Base-by-base conservation (phyloP, 2,888 invertebrate species). In the Cantharis rufa region DNA sequence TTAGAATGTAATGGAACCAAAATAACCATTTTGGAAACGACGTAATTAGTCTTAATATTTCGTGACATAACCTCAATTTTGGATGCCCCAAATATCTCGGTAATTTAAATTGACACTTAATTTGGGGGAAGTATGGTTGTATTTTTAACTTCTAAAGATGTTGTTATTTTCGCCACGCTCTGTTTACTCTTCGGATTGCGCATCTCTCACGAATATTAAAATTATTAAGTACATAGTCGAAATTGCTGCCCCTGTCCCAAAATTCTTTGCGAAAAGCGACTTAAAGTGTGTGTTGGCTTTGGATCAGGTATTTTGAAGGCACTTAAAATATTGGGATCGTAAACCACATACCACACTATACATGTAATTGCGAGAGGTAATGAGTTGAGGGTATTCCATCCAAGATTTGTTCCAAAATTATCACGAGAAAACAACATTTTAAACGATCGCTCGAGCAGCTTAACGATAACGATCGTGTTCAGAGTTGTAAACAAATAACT, bases 281-380 rank as follows among this genome's bases (percentile, higher is more conserved):
- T 71, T 21, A 71, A 28, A 71, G 71, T 71, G 71, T 74, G 74
- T 74, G 74, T 77, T 77, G 77, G 77, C 77, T 62, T 69, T 10
- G 71, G 11, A 77, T 74, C 77, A 77, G 77, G 71, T 71, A 77
- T 77, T 74, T 68, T 28, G 73, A 64, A 63, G 64, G 73, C 71
- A 71, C 77, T 72, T 74, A 77, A 74, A 77, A 77, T 77, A 77
- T 71, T 72, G 18, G 71, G 64, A 64, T 16, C 61, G 70, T 72
- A 77, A 77, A 69, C 71, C 32, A 68, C 76, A 74, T 76, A 70
- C 74, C 80, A 76, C 81, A 82, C 81, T 81, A 78, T 81, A 82
- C 82, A 81, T 81, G 81, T 83, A 82, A 84, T 84, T 84, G 83
- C 82, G 82, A 83, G 81, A 82, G 84, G 83, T 84, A 84, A 84